Percentiles rank a stretch among this genome's conserved stretches.
phyloP scores from a whole-genome alignment of 2,113 vertebrate species.

The Thunnus thynnus region DNA sequence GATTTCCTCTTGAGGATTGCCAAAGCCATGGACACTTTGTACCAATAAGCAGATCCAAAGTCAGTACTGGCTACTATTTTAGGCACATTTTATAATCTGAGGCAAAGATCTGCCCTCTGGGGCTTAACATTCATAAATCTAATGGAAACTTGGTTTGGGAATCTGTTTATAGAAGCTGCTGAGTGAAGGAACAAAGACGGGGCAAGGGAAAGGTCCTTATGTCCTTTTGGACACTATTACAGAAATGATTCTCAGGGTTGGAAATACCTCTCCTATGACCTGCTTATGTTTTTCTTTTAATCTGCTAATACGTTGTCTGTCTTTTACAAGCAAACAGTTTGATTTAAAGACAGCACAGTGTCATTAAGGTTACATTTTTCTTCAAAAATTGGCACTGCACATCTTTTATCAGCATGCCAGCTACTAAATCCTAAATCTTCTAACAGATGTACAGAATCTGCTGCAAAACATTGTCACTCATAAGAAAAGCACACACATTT shows the following conservation, averaged over 20 bases:
- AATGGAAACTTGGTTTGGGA: constrained; percentile 70
- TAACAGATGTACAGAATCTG: not conserved
- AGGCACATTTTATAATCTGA: constrained; percentile 62
- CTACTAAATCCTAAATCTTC: not conserved
- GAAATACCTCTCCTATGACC: constrained; percentile 23
- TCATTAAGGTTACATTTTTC: not conserved
- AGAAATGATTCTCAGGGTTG: constrained; percentile 20
- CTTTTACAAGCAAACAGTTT: not conserved
- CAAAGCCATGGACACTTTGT: constrained; percentile 77
- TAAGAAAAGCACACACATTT: not conserved
- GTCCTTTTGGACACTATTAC: constrained; percentile 25
- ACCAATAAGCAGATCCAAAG: constrained; percentile 72
- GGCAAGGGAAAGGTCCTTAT: constrained; percentile 30
- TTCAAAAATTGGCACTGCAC: not conserved
- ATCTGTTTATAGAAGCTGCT: constrained; percentile 77
- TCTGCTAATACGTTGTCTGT: not conserved
- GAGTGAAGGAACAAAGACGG: constrained; percentile 45
- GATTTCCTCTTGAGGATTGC: constrained; percentile 46
- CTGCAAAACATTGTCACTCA: no score
- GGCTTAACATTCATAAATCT: constrained; percentile 63
- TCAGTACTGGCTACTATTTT: constrained; percentile 78
- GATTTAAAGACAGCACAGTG: not conserved
- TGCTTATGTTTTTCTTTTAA: not conserved
- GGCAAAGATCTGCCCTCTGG: constrained; percentile 63
- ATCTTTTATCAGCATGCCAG: not conserved